Evolutionary conservation across 2,113 vertebrate genomes (phyloP).

Genomic region (Xenopus laevis): DNA sequence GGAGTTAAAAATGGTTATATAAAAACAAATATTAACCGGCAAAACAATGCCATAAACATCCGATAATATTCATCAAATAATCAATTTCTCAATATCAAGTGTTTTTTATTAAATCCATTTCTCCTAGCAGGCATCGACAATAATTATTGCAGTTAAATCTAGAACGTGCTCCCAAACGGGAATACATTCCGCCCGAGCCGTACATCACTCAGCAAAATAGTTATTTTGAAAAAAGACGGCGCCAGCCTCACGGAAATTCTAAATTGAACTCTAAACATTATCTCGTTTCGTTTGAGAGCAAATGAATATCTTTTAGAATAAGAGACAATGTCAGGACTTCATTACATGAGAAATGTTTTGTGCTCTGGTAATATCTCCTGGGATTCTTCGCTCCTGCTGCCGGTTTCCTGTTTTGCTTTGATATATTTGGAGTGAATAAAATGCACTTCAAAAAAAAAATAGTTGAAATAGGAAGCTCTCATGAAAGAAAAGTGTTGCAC

Average conservation of each 20-base stretch:
- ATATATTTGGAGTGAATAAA: no score
- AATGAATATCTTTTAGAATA: slow-evolving; percentile 1
- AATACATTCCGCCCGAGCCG: background rate
- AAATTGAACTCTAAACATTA: background rate
- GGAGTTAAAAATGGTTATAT: slow-evolving; percentile 4
- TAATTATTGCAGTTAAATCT: no score
- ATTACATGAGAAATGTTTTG: background rate
- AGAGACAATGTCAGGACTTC: background rate
- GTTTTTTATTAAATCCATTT: no score
- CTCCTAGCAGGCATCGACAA: no score
- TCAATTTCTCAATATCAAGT: no score
- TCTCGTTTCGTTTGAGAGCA: background rate
- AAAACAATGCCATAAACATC: background rate
- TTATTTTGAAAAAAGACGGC: background rate
- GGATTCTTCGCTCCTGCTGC: background rate
- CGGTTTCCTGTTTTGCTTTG: background rate
- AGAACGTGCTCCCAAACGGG: background rate
- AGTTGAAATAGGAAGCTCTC: no score
- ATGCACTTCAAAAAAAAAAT: no score
- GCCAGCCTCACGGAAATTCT: background rate
- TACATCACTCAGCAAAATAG: background rate
- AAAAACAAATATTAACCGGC: background rate
- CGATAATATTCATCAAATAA: background rate
- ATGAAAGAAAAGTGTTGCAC: no score
- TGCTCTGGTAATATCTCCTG: background rate